phyloP scores from a whole-genome alignment of 2,113 vertebrate genomes.

The Carlito syrichta region DNA sequence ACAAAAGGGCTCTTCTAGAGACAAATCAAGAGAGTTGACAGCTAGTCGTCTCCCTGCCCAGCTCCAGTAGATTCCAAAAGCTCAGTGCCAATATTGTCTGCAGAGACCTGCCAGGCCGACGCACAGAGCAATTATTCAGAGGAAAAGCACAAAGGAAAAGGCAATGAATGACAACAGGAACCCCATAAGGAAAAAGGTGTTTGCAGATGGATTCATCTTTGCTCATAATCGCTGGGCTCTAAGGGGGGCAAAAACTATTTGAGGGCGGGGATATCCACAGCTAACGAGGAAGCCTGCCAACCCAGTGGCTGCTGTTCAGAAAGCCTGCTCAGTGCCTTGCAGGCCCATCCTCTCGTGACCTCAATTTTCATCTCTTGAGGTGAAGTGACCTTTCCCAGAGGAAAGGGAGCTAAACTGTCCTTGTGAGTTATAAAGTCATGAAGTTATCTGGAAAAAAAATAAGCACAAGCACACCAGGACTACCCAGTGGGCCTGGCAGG shows the following conservation, averaged over 20 bases:
- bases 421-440: neutral
- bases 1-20: conserved; percentile 67
- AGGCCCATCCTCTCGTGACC: neutral
- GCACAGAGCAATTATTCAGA: conserved; percentile 37
- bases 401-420: conserved; percentile 49
- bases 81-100: neutral
- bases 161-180: conserved; percentile 47
- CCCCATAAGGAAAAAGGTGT: conserved; percentile 36
- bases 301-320: conserved; percentile 39
- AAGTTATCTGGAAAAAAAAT: conserved; percentile 37
- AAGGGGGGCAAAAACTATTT: conserved; percentile 43
- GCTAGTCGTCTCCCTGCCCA: conserved; percentile 57
- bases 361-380: neutral
- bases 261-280: neutral
- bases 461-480: too few relatives aligned
- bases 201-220: conserved; percentile 38
- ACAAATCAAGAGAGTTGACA: conserved; percentile 73
- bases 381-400: neutral
- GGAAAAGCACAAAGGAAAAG: conserved; percentile 50
- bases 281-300: neutral
- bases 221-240: conserved; percentile 39
- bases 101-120: conserved; percentile 24
- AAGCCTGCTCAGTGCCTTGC: conserved; percentile 12
- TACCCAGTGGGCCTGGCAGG: neutral
- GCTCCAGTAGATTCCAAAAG: conserved; percentile 53